These are phyloP conservation scores for Nothocercus nigrocapillus DNA, from an alignment of 2,113 vertebrate genomes.

Conservation along the genomic window DNA sequence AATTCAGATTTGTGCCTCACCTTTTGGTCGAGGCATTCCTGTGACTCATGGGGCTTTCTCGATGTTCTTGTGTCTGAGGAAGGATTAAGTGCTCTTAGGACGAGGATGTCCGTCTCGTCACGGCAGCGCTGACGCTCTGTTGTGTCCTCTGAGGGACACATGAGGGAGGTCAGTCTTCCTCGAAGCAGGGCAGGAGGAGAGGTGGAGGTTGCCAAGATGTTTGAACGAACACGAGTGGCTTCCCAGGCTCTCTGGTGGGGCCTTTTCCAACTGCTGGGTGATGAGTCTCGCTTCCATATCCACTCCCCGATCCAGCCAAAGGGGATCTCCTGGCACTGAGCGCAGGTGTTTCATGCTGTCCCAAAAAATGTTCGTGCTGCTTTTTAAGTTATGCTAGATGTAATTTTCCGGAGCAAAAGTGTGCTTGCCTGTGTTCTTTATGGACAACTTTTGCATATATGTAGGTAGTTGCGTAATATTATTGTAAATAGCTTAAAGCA, in stretches of 20 bases:
- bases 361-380: neutral
- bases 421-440: fast-evolving
- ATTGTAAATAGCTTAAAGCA: too few species aligned
- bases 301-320: fast-evolving
- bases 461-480: neutral
- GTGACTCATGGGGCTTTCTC: neutral
- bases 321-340: too few species aligned
- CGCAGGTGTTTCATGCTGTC: fast-evolving
- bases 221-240: fast-evolving
- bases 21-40: neutral
- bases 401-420: neutral
- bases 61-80: neutral
- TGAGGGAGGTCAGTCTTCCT: fast-evolving
- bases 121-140: fast-evolving
- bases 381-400: neutral
- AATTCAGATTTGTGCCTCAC: too few species aligned
- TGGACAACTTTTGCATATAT: neutral
- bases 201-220: fast-evolving
- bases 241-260: neutral
- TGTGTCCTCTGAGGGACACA: neutral
- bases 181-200: neutral
- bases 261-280: neutral
- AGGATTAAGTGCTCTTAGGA: fast-evolving
- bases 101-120: too few species aligned
- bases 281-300: neutral